Conservation (phyloP, 2,888 invertebrate species). For the Ormyrus rosae region DNA sequence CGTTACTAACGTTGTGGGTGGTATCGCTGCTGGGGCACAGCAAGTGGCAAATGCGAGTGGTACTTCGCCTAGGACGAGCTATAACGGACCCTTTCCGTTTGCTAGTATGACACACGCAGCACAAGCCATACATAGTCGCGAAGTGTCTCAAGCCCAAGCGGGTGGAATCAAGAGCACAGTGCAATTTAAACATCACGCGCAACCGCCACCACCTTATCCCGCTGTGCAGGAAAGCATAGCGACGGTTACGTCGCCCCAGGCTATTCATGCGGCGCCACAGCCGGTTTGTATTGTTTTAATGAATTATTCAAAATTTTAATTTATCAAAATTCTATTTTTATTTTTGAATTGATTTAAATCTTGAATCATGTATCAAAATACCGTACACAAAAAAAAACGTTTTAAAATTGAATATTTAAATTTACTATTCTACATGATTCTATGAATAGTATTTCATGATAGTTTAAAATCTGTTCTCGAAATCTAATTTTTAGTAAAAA, state of each 20-base stretch:
- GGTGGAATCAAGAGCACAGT: slow-evolving; percentile 63
- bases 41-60: slow-evolving; percentile 72
- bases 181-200: slow-evolving; percentile 72
- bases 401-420: neutral
- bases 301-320: neutral
- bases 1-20: slow-evolving; percentile 66
- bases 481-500: too few relatives aligned
- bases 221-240: slow-evolving; percentile 70
- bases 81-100: slow-evolving; percentile 86
- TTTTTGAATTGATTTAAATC: neutral
- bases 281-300: slow-evolving; percentile 32
- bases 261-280: slow-evolving; percentile 61
- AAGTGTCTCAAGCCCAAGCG: slow-evolving; percentile 67
- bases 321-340: slow-evolving; percentile 1
- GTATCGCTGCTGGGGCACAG: slow-evolving; percentile 62
- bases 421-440: too few relatives aligned
- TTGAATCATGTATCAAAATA: neutral
- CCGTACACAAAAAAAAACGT: neutral
- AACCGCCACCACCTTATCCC: slow-evolving; percentile 77
- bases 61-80: slow-evolving; percentile 73
- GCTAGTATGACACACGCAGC: slow-evolving; percentile 93
- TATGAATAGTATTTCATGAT: too few relatives aligned
- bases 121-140: slow-evolving; percentile 88
- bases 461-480: too few relatives aligned
- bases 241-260: slow-evolving; percentile 70